Percentiles rank a stretch among this genome's conserved stretches.
Evolutionary conservation across 2,113 vertebrate species (phyloP).

Genomic region (Chloropsis cyanopogon): DNA sequence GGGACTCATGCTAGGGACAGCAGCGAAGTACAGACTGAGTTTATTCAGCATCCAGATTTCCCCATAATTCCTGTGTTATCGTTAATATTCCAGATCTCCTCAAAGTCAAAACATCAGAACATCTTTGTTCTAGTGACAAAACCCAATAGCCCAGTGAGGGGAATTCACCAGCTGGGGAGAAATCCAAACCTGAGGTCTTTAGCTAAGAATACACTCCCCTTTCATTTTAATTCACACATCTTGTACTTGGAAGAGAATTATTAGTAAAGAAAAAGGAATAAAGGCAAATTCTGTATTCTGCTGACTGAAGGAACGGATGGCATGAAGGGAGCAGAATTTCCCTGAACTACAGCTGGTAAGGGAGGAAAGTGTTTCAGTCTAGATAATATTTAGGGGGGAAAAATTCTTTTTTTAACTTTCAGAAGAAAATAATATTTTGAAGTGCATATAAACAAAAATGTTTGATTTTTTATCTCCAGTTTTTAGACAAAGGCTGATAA

Average conservation of each 20-base stretch:
- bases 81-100: background rate
- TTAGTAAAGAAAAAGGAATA: background rate
- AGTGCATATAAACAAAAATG: background rate
- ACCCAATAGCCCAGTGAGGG: background rate
- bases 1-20: background rate
- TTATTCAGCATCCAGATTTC: background rate
- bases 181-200: background rate
- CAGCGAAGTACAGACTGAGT: background rate
- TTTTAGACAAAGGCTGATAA: background rate
- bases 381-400: fast-evolving
- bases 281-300: background rate
- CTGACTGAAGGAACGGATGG: background rate
- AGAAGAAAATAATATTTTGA: background rate
- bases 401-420: background rate
- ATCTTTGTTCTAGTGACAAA: background rate
- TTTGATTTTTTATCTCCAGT: background rate
- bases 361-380: background rate
- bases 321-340: background rate
- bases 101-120: background rate
- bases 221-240: background rate
- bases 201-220: background rate
- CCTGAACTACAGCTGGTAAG: background rate
- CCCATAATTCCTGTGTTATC: background rate
- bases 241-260: background rate
- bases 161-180: background rate